Conservation (phyloP, 1,140 invertebrate genomes). For the Belonocnema kinseyi region DNA sequence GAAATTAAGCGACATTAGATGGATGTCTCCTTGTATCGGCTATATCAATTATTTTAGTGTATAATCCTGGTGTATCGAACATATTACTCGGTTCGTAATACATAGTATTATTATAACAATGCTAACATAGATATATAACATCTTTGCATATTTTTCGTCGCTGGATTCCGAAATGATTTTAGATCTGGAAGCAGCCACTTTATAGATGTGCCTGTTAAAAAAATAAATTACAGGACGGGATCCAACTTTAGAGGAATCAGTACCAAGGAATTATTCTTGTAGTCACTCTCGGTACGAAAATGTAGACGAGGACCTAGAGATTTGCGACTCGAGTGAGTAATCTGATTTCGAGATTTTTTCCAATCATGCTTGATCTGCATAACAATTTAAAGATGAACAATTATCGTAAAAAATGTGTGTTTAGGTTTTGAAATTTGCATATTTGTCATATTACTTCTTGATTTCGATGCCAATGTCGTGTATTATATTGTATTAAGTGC, state of each 20-base stretch:
- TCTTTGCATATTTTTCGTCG: neutral
- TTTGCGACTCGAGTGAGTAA: slow-evolving; percentile 4
- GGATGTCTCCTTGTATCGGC: neutral
- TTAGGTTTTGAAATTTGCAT: neutral
- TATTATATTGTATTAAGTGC: neutral
- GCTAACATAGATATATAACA: too few species aligned
- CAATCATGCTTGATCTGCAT: neutral
- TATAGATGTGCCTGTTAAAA: neutral
- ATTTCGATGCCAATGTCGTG: neutral
- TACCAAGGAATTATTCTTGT: neutral
- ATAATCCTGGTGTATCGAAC: neutral
- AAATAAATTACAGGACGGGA: neutral
- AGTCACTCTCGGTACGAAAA: too few species aligned
- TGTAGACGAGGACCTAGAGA: neutral
- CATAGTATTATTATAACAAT: too few species aligned
- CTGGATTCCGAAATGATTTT: neutral
- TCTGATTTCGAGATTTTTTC: neutral
- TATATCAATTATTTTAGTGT: neutral
- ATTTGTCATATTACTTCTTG: neutral
- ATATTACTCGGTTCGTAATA: neutral
- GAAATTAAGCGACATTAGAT: neutral
- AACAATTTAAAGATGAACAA: neutral
- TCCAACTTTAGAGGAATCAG: neutral
- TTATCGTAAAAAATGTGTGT: neutral
- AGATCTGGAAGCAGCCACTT: slow-evolving; percentile 18